Evolutionary conservation across 2,888 invertebrate genomes (phyloP).

Genomic region (Drosophila longiperda): DNA sequence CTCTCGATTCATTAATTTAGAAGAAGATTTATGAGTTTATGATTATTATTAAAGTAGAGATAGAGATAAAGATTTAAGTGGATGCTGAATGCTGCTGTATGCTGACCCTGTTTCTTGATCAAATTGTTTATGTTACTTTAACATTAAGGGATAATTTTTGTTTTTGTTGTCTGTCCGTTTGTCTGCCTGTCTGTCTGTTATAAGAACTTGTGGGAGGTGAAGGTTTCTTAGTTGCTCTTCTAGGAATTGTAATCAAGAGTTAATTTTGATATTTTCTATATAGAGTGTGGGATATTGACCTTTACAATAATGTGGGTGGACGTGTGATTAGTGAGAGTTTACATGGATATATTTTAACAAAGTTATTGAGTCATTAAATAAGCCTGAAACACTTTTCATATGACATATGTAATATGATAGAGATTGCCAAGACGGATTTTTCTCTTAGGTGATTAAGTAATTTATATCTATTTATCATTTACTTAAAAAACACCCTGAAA

Average conservation of each 20-base stretch:
- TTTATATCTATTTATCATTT: not conserved
- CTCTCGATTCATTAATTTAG: conserved; percentile 57
- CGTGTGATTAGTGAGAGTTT: not conserved
- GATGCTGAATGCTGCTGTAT: conserved; percentile 18
- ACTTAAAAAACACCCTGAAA: not conserved
- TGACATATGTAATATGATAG: not conserved
- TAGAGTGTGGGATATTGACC: not conserved
- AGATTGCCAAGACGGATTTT: not conserved
- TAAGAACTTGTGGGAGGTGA: conserved; percentile 48
- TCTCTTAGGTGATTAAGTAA: too few relatives aligned
- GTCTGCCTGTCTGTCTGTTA: not conserved
- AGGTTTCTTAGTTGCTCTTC: conserved; percentile 28
- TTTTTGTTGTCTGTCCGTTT: not conserved
- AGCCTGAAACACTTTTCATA: not conserved
- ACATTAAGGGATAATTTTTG: conserved; percentile 9
- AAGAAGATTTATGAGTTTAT: conserved; percentile 71
- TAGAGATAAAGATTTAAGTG: conserved; percentile 57
- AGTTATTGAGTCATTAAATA: not conserved
- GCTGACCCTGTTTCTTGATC: conserved; percentile 61
- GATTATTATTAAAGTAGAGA: conserved; percentile 67
- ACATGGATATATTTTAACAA: not conserved
- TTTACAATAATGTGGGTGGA: not conserved
- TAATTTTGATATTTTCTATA: not conserved
- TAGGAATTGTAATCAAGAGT: conserved; percentile 15
- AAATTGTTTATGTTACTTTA: conserved; percentile 56